phyloP scores from a whole-genome alignment of 2,113 vertebrate species.

The Pluvialis apricaria region DNA sequence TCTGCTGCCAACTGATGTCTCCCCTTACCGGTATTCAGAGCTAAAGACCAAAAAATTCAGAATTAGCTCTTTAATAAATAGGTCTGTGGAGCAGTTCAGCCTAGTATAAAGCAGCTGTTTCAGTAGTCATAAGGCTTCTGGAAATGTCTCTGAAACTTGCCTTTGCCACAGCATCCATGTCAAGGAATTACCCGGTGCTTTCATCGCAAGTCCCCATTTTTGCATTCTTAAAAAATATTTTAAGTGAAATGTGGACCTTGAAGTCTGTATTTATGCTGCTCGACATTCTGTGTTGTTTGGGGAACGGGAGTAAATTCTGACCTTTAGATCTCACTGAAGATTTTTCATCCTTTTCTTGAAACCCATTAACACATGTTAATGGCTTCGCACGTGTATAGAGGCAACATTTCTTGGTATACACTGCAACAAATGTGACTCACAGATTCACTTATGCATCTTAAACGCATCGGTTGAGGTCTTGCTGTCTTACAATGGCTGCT shows the following conservation, averaged over 20 bases:
- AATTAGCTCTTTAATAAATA: constrained; percentile 29
- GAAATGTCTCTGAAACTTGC: neutral
- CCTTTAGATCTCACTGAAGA: neutral
- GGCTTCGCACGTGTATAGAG: fast-evolving
- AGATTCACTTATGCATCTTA: neutral
- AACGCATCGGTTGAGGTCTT: neutral
- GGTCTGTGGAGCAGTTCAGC: neutral
- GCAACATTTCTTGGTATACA: neutral
- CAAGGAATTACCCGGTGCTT: neutral
- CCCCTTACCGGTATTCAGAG: neutral
- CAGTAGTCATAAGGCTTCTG: neutral
- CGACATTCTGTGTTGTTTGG: neutral
- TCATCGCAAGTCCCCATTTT: neutral
- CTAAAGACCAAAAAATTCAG: constrained; percentile 33
- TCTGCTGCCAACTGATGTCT: constrained; percentile 52
- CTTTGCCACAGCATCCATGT: neutral
- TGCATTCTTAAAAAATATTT: neutral
- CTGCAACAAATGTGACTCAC: neutral
- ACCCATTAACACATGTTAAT: neutral
- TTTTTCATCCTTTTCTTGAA: neutral
- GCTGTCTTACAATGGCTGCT: neutral
- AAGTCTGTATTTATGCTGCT: neutral
- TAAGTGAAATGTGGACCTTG: neutral
- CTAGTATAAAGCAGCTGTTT: neutral
- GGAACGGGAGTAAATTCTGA: neutral